A percentile compares a stretch with the other conserved stretches of the same genome.
These are phyloP conservation scores for Acanthosepion esculentum DNA, from an alignment of 2,888 invertebrate genomes.

Conservation along the genomic window DNA sequence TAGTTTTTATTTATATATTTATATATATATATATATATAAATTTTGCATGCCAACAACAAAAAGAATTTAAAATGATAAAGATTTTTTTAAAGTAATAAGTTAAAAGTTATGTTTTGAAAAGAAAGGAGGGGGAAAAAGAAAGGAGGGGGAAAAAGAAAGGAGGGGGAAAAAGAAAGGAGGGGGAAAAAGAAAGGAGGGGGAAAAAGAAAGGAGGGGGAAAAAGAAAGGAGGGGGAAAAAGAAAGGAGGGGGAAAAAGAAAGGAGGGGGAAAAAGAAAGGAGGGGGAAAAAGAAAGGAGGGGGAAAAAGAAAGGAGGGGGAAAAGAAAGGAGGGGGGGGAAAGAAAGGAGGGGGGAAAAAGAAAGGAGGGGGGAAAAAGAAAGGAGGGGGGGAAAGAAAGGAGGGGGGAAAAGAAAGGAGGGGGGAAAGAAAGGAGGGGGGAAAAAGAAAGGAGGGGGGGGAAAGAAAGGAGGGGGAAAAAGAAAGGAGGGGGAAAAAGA, in stretches of 20 bases:
- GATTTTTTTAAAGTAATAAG: neutral
- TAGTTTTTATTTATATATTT: no score
- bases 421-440: neutral
- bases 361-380: neutral
- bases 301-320: neutral
- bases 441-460: neutral
- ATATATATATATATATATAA: constrained; percentile 3
- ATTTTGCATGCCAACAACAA: neutral
- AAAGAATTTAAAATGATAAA: neutral
- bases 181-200: neutral
- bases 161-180: neutral
- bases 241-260: neutral
- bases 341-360: neutral
- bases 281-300: neutral
- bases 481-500: neutral
- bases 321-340: neutral
- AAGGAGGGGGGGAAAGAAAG: neutral
- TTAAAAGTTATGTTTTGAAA: neutral
- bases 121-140: neutral
- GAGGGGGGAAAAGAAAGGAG: neutral
- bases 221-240: neutral
- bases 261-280: neutral
- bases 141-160: neutral
- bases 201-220: neutral
- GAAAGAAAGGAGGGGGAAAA: neutral